phyloP scores from a whole-genome alignment of 35 echinoderm and acorn worm genomes.

The Apostichopus californicus region DNA sequence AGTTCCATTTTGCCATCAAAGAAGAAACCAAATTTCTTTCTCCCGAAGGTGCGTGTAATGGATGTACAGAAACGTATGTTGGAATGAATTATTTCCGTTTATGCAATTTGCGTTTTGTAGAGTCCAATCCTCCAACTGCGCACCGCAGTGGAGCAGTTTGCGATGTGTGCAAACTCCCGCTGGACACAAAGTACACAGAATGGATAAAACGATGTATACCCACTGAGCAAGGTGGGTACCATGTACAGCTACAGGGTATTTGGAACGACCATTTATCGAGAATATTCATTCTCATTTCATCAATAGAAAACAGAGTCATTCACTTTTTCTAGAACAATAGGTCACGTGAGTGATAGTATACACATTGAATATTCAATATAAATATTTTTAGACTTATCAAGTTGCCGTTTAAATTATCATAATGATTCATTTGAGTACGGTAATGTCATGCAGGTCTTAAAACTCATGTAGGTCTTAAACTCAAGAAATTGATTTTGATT shows the following conservation, averaged over 20 bases:
- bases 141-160: not conserved
- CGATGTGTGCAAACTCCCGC: slow-evolving; percentile 3
- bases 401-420: too few relatives aligned
- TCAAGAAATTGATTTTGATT: too few relatives aligned
- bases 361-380: too few relatives aligned
- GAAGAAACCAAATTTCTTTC: too few relatives aligned
- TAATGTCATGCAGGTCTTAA: too few relatives aligned
- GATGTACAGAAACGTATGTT: too few relatives aligned
- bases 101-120: not conserved
- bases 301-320: not conserved
- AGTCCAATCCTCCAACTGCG: not conserved
- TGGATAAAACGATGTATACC: not conserved
- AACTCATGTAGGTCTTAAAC: too few relatives aligned
- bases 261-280: not conserved
- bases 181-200: not conserved
- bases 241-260: not conserved
- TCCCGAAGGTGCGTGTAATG: too few relatives aligned
- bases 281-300: not conserved
- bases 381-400: too few relatives aligned
- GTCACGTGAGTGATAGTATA: not conserved
- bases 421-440: too few relatives aligned
- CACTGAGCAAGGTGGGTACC: not conserved
- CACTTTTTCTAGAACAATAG: not conserved
- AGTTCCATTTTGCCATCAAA: too few relatives aligned
- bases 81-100: not conserved